Evolutionary conservation across 2,113 vertebrate genomes (phyloP), one percentile per base, ranked within the genome.

Genomic region (Paralichthys olivaceus): DNA sequence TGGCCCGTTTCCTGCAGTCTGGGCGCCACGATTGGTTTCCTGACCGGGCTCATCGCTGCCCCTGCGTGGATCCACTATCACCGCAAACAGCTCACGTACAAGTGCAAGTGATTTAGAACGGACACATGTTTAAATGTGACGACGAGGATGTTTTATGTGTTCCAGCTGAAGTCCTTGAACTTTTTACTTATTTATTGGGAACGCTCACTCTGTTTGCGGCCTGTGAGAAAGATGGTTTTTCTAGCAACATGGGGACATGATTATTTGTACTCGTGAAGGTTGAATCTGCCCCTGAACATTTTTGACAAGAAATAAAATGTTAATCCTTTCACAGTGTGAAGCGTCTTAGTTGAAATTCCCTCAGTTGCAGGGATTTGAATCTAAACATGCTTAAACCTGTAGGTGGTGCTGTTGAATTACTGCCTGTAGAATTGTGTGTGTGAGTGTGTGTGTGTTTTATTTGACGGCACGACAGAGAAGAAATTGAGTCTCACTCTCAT

Each of bases 1-100:
- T 99, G 98, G 98, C 98, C 98, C 70, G 94, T 98, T 70, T 97
- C 97, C 86, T 99, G 98, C 93, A 98, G 97, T 20, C 94, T 99
- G 0, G 97, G 97, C 74, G 94, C 96, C 34, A 96, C 95, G 69
- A 94, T 96, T 80, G 97, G 97, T 73, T 98, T 96, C 29, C 59
- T 95, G 87, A 94, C 95, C 19, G 97, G 97, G 73, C 96, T 99
- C 59, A 83, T 96, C 59, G 92, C 94, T 57, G 96, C 97, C 79
- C 97, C 98, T 12, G 84, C 95, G 29, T 99, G 97, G 97, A 97
- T 99, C 93, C 96, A 97, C 88, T 97, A 96, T 93, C 96, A 98
- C 84, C 95, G 96, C 87, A 98, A 99, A 90, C 96, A 96, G 86
- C 97, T 98, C 85, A 98, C 96, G 12, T 98, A 98, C 90, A 99